Evolutionary conservation across 2,113 vertebrate species (phyloP).

Genomic region (Hypomesus transpacificus): DNA sequence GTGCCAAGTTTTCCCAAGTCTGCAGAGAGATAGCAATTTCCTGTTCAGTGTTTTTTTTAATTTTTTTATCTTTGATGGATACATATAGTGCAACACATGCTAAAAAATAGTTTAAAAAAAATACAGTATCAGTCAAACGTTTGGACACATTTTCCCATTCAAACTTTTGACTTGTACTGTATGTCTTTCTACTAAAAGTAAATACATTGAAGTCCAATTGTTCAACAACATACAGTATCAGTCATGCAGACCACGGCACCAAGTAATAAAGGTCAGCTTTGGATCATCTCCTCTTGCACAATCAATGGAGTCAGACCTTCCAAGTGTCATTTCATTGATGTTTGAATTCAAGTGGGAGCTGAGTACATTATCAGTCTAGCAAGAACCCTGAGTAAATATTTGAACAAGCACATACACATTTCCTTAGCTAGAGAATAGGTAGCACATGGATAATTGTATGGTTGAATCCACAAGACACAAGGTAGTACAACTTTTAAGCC

Average conservation of each 20-base stretch:
- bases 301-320: constrained; percentile 60
- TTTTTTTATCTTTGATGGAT: neutral
- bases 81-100: neutral
- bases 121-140: too few relatives aligned
- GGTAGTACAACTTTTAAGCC: too few relatives aligned
- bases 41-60: neutral
- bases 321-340: constrained; percentile 27
- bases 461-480: too few relatives aligned
- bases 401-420: neutral
- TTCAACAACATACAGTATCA: constrained; percentile 43
- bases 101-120: neutral
- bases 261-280: constrained; percentile 54
- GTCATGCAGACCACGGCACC: constrained; percentile 43
- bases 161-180: too few relatives aligned
- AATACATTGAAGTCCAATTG: constrained; percentile 35
- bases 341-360: constrained; percentile 37
- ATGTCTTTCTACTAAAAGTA: neutral
- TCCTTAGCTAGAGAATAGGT: neutral
- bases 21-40: neutral
- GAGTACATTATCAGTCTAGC: neutral
- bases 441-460: too few relatives aligned
- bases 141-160: too few relatives aligned
- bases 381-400: neutral
- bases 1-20: constrained; percentile 15
- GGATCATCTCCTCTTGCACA: constrained; percentile 47